phyloP scores from a whole-genome alignment of 2,113 vertebrate genomes.

The Melanostigma gelatinosum region DNA sequence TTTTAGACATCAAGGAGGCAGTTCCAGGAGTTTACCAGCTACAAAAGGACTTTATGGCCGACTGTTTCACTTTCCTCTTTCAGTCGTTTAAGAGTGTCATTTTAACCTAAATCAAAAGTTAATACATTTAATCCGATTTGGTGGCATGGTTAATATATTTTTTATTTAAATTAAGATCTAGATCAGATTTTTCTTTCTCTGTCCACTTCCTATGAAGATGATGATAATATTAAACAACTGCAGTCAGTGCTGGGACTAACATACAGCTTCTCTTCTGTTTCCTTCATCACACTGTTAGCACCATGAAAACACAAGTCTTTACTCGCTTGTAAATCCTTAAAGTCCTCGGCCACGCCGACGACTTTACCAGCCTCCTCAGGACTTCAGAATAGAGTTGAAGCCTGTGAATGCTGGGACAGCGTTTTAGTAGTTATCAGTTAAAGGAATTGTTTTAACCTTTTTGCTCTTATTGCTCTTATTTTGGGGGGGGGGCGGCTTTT shows the following conservation, averaged over 20 bases:
- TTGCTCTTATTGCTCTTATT: neutral
- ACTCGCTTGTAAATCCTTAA: neutral
- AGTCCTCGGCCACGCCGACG: neutral
- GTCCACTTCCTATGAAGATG: neutral
- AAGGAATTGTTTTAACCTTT: constrained; percentile 17
- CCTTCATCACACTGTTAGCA: neutral
- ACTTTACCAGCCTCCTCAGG: constrained; percentile 1
- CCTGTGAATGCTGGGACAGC: neutral
- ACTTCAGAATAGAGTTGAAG: neutral
- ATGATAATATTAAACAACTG: neutral
- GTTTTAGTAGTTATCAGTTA: neutral
- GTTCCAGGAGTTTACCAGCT: neutral
- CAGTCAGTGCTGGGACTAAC: neutral
- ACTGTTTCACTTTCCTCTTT: neutral
- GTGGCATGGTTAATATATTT: neutral
- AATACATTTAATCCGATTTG: neutral
- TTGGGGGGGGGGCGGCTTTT: neutral
- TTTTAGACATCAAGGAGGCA: neutral
- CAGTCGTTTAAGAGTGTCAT: neutral
- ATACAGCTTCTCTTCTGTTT: neutral
- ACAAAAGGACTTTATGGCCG: neutral
- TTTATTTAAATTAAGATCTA: neutral
- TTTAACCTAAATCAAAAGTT: neutral
- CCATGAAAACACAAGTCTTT: constrained; percentile 9
- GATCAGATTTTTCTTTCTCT: neutral